Percentiles rank a stretch among this genome's conserved stretches.
Conservation (phyloP, 2,797 vertebrate genomes). For the Catostomus latipinnis region DNA sequence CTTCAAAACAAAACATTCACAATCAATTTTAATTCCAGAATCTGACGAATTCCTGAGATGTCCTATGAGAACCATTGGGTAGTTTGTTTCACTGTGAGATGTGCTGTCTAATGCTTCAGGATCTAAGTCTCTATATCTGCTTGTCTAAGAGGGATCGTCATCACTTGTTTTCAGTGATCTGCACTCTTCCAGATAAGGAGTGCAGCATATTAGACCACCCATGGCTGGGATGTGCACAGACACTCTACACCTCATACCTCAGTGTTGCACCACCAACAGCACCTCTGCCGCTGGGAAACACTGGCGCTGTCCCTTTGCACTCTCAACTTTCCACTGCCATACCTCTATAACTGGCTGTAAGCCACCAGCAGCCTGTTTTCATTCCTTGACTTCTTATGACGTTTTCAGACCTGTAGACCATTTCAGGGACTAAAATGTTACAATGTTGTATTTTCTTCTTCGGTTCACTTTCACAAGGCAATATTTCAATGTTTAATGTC, state of each 20-base stretch:
- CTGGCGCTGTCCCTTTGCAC: constrained; percentile 30
- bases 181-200: constrained; percentile 71
- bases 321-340: constrained; percentile 30
- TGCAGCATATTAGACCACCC: constrained; percentile 71
- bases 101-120: constrained; percentile 5
- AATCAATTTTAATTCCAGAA: too few species aligned
- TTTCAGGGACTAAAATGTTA: too few species aligned
- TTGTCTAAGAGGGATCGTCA: constrained; percentile 48
- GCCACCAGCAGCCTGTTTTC: constrained; percentile 46
- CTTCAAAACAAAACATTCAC: too few species aligned
- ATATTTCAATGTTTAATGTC: too few species aligned
- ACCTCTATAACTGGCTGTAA: not conserved
- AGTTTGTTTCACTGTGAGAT: not conserved
- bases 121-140: constrained; percentile 50
- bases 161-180: constrained; percentile 56
- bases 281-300: constrained; percentile 57
- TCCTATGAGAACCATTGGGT: constrained; percentile 1
- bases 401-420: too few species aligned
- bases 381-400: constrained; percentile 38
- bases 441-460: too few species aligned
- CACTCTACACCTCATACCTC: not conserved
- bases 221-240: constrained; percentile 61
- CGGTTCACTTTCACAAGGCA: too few species aligned
- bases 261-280: constrained; percentile 21
- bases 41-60: not conserved